Base-by-base conservation (phyloP, 2,888 invertebrate species). In the Perizoma affinitatum region DNA sequence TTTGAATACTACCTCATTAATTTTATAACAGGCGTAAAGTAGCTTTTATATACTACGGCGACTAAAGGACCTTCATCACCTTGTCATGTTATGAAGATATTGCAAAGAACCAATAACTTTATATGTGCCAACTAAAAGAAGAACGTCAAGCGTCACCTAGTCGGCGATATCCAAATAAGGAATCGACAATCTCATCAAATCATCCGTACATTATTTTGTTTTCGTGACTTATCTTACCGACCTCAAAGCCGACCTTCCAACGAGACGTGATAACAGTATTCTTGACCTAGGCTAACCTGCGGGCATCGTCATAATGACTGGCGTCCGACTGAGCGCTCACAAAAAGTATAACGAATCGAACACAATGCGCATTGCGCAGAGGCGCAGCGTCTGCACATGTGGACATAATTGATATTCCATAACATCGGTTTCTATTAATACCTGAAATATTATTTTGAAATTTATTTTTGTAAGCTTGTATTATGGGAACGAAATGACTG, bases 331-430 rank as follows among this genome's bases (percentile, higher is more conserved):
- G 58, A 45, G 43, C 46, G 68, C 66, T 68, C 74, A 88, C 81
- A 90, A 90, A 88, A 90, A 88, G 82, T 87, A 76, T 82, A 75
- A 76, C 89, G 78, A 90, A 91, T 90, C 78, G 76, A 70, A 67
- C 80, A 86, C 84, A 87, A 87, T 66, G 45, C 78, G 78, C 74
- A 73, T 69, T 71, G 71, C 70, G 22, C 22, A 22, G 22, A 22
- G 22, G 22, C 22, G 3, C 3, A 71, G 71, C 73, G 79, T 72
- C 59, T 68, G 66, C 70, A 70, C 71, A 75, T 78, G 76, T 72
- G 70, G 64, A 67, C 68, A 70, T 62, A 68, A 67, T 65, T 62
- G 63, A 67, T 63, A 65, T 61, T 51, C 46, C 58, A 71, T 67
- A 56, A 70, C 69, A 73, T 69, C 61, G 58, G 60, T 62, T 63